Evolutionary conservation across 2,113 vertebrate species (phyloP).

Genomic region (Anhinga anhinga): DNA sequence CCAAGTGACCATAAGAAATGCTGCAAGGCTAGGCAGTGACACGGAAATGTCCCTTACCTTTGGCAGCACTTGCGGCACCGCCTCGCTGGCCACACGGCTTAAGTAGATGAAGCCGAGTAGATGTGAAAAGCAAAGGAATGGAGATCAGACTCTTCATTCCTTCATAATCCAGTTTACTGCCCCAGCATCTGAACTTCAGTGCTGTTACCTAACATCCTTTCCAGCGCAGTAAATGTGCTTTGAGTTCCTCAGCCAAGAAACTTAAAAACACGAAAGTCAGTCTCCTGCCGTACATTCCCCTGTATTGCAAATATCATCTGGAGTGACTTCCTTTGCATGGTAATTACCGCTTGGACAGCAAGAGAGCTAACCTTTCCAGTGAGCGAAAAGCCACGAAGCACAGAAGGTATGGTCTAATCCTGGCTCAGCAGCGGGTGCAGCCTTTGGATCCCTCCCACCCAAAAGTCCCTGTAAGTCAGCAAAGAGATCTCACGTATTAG

Average conservation of each 20-base stretch:
- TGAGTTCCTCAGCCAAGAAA: not conserved
- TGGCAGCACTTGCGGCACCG: not conserved
- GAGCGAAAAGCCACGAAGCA: not conserved
- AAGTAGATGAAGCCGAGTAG: not conserved
- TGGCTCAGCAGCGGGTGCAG: not conserved
- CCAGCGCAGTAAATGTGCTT: not conserved
- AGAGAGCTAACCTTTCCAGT: not conserved
- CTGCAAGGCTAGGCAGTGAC: rapidly evolving
- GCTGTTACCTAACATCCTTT: not conserved
- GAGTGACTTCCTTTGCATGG: not conserved
- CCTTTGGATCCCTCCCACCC: not conserved
- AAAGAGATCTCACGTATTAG: not conserved
- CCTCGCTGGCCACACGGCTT: not conserved
- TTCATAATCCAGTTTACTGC: not conserved
- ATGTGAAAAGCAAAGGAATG: not conserved
- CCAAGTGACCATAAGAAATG: rapidly evolving
- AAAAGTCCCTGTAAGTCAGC: not conserved
- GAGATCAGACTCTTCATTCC: not conserved
- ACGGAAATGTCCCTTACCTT: not conserved
- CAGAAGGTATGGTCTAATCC: not conserved
- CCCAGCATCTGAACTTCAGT: not conserved
- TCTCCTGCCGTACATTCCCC: not conserved
- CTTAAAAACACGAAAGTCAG: not conserved
- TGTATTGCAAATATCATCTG: not conserved
- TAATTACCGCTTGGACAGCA: not conserved